A percentile compares a stretch with the other conserved stretches of the same genome.
Evolutionary conservation across 1,140 invertebrate species (phyloP).

Genomic region (Glomeris maerens): DNA sequence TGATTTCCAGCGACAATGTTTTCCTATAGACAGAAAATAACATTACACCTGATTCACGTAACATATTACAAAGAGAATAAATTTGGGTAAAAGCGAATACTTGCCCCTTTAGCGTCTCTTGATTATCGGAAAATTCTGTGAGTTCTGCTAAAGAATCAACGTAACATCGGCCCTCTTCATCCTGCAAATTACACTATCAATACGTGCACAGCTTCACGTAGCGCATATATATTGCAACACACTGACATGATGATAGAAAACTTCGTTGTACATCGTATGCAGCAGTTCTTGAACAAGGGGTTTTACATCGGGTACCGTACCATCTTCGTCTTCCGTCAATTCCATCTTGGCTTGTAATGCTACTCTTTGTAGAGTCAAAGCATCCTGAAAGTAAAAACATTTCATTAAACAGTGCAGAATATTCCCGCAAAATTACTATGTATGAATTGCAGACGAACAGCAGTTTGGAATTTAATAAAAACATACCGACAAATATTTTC

Average conservation of each 20-base stretch:
- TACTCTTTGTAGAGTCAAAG: slow-evolving; percentile 76
- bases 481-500: no score
- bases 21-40: slow-evolving; percentile 24
- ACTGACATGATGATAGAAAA: slow-evolving; percentile 66
- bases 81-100: no score
- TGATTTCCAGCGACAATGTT: slow-evolving; percentile 35
- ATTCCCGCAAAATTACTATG: slow-evolving; percentile 4
- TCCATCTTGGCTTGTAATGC: slow-evolving; percentile 83
- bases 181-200: slow-evolving; percentile 39
- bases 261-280: slow-evolving; percentile 76
- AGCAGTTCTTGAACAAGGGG: slow-evolving; percentile 81
- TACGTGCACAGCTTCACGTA: not conserved
- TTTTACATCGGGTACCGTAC: slow-evolving; percentile 63
- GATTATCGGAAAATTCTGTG: no score
- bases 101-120: no score
- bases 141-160: slow-evolving; percentile 91
- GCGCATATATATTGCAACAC: not conserved
- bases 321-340: slow-evolving; percentile 56
- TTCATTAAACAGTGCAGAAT: slow-evolving; percentile 5
- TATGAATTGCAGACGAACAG: no score
- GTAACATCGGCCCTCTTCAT: slow-evolving; percentile 88
- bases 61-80: not conserved
- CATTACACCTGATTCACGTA: not conserved
- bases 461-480: no score
- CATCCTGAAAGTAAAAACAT: slow-evolving; percentile 49